Percentiles rank a stretch among this genome's conserved stretches.
Evolutionary conservation across 1,140 invertebrate species (phyloP).

Genomic region (Chlorops oryzae): DNA sequence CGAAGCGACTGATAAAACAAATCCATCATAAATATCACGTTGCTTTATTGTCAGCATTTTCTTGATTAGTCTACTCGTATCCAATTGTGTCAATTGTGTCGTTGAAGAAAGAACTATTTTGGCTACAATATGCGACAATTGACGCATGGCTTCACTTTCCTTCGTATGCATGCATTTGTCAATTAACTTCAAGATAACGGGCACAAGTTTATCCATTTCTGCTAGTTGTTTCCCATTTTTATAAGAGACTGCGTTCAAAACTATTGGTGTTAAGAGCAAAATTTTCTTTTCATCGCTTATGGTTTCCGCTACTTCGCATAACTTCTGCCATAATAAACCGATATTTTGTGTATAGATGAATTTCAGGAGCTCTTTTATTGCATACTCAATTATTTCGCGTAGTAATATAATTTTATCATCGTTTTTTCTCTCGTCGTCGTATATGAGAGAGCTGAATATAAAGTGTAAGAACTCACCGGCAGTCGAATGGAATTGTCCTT

Average conservation of each 20-base stretch:
- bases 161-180: constrained; percentile 23
- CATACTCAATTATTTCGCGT: constrained; percentile 58
- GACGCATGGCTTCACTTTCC: constrained; percentile 8
- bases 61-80: constrained; percentile 58
- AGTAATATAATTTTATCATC: constrained; percentile 56
- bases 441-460: constrained; percentile 52
- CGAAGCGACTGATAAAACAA: constrained; percentile 59
- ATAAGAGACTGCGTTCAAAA: constrained; percentile 57
- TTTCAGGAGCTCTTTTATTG: constrained; percentile 54
- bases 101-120: constrained; percentile 39
- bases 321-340: constrained; percentile 54
- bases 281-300: constrained; percentile 8
- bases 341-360: constrained; percentile 57
- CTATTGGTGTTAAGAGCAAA: constrained; percentile 42
- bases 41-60: constrained; percentile 55
- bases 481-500: constrained; percentile 75
- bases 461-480: constrained; percentile 59
- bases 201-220: constrained; percentile 52
- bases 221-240: constrained; percentile 59
- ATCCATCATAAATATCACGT: constrained; percentile 54
- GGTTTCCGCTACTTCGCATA: constrained; percentile 18
- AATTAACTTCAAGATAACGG: constrained; percentile 54
- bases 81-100: constrained; percentile 60
- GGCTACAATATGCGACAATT: constrained; percentile 23
- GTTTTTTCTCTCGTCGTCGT: constrained; percentile 52